These are phyloP conservation scores for Saccostrea glomerata DNA, from an alignment of 1,140 invertebrate species.

Conservation along the genomic window DNA sequence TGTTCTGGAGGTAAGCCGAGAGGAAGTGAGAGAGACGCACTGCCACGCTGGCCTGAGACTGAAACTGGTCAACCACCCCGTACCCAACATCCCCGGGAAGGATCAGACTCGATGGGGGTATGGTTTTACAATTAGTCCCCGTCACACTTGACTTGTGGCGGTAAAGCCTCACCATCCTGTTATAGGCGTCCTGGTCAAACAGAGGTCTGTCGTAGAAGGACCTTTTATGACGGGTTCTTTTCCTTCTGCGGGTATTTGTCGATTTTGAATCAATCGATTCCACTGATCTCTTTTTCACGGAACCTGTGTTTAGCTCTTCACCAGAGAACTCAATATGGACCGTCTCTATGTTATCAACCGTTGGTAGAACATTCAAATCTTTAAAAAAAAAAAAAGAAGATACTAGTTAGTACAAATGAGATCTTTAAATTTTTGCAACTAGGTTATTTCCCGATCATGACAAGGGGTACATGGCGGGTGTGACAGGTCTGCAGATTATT, in stretches of 20 bases:
- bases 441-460: too few species aligned
- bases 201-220: conserved; percentile 41
- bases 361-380: conserved; percentile 17
- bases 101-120: conserved; percentile 50
- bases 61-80: conserved; percentile 92
- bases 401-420: too few species aligned
- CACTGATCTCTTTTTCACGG: neutral
- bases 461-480: too few species aligned
- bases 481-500: too few species aligned
- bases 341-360: neutral
- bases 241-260: neutral
- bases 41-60: conserved; percentile 83
- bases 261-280: neutral
- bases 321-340: conserved; percentile 18
- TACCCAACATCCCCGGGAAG: conserved; percentile 87
- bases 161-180: conserved; percentile 63
- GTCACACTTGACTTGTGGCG: conserved; percentile 62
- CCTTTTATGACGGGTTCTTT: conserved; percentile 34
- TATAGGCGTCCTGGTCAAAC: conserved; percentile 79
- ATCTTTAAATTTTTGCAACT: too few species aligned
- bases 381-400: neutral
- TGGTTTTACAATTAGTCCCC: conserved; percentile 57
- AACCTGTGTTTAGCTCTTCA: neutral
- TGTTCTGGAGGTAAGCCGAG: conserved; percentile 66
- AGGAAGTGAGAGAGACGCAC: conserved; percentile 67